Percentiles rank a stretch among this genome's conserved stretches.
These are phyloP conservation scores for Aspidoscelis tigris DNA, from an alignment of 2,113 vertebrate genomes.

Conservation along the genomic window DNA sequence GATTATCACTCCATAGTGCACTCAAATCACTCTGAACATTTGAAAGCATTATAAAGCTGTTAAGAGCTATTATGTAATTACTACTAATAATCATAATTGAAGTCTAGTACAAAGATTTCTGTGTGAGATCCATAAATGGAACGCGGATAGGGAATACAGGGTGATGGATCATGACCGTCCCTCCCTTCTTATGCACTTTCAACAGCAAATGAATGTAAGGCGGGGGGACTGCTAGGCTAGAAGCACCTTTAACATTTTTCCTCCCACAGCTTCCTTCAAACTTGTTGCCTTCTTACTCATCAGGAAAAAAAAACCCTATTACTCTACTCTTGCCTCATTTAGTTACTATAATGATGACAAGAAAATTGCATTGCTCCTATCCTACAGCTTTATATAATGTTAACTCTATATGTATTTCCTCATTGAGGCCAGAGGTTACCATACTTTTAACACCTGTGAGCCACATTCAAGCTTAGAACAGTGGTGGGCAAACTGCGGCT, in stretches of 20 bases:
- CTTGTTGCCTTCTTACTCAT: constrained; percentile 10
- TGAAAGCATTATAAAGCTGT: neutral
- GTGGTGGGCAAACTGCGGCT: too few species aligned
- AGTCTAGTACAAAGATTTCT: neutral
- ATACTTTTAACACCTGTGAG: neutral
- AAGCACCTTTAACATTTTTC: neutral
- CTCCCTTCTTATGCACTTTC: neutral
- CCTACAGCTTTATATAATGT: neutral
- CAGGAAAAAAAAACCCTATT: neutral
- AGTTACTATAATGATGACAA: constrained; percentile 13
- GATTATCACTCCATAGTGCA: neutral
- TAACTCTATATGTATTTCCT: neutral
- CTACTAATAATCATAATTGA: neutral
- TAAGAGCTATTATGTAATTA: neutral
- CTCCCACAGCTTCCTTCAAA: constrained; percentile 3
- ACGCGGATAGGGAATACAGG: neutral
- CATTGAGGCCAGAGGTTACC: neutral
- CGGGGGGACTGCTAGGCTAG: neutral
- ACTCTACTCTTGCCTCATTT: neutral
- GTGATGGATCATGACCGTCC: neutral
- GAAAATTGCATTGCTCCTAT: neutral
- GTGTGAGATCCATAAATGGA: neutral
- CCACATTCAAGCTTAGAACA: neutral
- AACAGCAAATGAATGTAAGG: neutral
- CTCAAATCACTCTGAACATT: neutral